Conservation (phyloP, 2,888 invertebrate genomes). For the Nemapogon koenigi region DNA sequence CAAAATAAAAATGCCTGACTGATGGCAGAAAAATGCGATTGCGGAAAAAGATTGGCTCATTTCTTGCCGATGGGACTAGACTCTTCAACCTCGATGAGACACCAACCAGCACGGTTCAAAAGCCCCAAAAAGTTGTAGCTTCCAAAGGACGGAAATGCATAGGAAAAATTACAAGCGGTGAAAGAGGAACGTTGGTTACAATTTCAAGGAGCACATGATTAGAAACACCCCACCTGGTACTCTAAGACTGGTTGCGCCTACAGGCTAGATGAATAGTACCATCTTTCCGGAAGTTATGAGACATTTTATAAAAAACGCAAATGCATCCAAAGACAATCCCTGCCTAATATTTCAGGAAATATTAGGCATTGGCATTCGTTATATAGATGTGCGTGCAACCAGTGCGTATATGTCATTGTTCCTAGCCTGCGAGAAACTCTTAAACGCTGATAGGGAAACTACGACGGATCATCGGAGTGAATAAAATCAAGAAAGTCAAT, state of each 20-base stretch:
- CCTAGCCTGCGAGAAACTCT: too few relatives aligned
- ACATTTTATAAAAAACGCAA: neutral
- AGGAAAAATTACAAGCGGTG: neutral
- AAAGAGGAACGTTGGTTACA: neutral
- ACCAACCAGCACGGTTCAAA: neutral
- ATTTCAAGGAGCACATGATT: neutral
- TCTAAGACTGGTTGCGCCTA: neutral
- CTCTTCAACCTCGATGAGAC: neutral
- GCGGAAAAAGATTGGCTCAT: neutral
- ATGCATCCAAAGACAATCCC: neutral
- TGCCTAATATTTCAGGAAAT: too few relatives aligned
- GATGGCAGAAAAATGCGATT: neutral
- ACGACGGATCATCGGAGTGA: too few relatives aligned
- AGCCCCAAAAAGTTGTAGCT: neutral
- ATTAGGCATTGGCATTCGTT: too few relatives aligned
- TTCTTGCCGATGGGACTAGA: neutral
- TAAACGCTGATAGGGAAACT: too few relatives aligned
- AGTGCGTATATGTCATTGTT: too few relatives aligned
- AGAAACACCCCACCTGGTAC: neutral
- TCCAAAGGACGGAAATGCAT: neutral
- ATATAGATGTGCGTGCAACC: too few relatives aligned
- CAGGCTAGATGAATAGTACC: neutral
- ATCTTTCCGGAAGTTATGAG: neutral
- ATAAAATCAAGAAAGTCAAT: too few relatives aligned
- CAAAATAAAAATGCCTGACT: neutral